Evolutionary conservation across 2,797 vertebrate genomes (phyloP).

Genomic region (Coracias cyanogaster): DNA sequence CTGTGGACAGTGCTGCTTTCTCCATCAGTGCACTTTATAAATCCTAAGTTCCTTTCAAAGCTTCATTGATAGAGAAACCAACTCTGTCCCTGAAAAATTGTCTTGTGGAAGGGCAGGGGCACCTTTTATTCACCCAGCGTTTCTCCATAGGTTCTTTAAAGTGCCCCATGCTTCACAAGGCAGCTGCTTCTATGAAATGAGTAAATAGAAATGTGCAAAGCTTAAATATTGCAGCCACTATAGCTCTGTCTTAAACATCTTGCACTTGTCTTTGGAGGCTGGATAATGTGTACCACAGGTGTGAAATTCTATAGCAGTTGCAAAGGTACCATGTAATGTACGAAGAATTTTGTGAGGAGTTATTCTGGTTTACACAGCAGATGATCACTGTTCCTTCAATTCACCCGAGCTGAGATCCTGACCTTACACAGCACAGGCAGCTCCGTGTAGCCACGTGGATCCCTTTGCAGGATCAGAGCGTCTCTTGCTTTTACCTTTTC

Average conservation of each 20-base stretch:
- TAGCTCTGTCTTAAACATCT: conserved; percentile 1
- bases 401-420: background rate
- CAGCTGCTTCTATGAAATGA: background rate
- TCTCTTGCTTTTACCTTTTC: background rate
- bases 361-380: background rate
- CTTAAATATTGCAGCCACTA: background rate
- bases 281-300: background rate
- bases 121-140: background rate
- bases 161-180: background rate
- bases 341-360: background rate
- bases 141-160: background rate
- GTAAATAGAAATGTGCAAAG: conserved; percentile 8
- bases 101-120: background rate
- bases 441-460: background rate
- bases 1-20: background rate
- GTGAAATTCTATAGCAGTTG: background rate
- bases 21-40: background rate
- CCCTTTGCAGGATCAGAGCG: background rate
- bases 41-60: background rate
- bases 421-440: background rate
- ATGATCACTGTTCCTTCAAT: background rate
- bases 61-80: background rate
- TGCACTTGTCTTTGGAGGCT: background rate
- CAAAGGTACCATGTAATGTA: background rate
- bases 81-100: background rate